phyloP scores from a whole-genome alignment of 2,113 vertebrate species.

The Muntiacus muntjak region DNA sequence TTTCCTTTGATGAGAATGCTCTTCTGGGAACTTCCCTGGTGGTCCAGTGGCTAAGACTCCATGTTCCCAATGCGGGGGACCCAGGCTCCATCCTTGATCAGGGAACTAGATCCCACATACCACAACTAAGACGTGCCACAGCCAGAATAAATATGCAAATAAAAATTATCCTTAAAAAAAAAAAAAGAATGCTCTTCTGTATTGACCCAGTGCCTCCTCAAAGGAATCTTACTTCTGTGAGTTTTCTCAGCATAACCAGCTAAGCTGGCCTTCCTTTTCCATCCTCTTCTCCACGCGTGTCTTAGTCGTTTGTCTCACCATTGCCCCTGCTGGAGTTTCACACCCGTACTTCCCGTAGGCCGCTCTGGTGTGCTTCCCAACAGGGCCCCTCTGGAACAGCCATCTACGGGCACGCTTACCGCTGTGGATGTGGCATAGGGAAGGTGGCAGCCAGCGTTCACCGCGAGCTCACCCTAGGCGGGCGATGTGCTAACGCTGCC shows the following conservation, averaged over 20 bases:
- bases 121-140: neutral
- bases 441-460: neutral
- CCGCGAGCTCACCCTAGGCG: neutral
- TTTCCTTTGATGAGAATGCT: neutral
- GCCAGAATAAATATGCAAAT: neutral
- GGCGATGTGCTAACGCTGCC: neutral
- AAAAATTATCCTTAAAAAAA: neutral
- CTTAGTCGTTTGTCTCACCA: too few species aligned
- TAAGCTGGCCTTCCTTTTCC: neutral
- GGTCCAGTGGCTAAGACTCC: neutral
- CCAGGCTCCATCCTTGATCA: neutral
- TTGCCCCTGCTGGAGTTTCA: neutral
- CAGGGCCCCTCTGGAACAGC: neutral
- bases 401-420: rapidly evolving
- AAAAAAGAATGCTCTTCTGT: neutral
- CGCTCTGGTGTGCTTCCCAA: neutral
- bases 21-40: neutral
- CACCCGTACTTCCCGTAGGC: neutral
- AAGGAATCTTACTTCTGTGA: neutral
- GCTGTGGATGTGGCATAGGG: neutral
- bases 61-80: neutral
- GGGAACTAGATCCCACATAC: neutral
- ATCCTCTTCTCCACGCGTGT: neutral
- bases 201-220: neutral
- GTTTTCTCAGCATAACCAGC: neutral